phyloP scores from a whole-genome alignment of 2,113 vertebrate genomes.

The Herpetotheres cachinnans region DNA sequence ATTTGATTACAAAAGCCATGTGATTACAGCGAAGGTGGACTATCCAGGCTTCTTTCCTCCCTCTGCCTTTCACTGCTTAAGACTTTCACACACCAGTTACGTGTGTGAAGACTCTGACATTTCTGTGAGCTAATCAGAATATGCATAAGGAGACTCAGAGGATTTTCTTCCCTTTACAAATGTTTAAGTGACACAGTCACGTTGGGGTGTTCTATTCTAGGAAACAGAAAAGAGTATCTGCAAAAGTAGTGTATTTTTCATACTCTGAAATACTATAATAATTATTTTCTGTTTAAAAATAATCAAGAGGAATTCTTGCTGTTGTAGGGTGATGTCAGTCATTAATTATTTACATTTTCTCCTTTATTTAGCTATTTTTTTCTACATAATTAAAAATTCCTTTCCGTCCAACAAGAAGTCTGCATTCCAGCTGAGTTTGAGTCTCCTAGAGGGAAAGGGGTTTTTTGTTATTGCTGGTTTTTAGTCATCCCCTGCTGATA shows the following conservation, averaged over 20 bases:
- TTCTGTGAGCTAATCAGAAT: slow-evolving; percentile 28
- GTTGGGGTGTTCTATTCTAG: neutral
- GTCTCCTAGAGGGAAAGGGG: neutral
- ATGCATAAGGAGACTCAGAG: neutral
- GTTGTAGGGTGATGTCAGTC: neutral
- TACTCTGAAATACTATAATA: neutral
- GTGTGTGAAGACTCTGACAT: neutral
- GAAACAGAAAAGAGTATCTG: neutral
- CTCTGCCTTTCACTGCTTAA: neutral
- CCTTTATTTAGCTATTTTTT: slow-evolving; percentile 3
- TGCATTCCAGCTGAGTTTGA: slow-evolving; percentile 32
- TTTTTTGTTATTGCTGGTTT: slow-evolving; percentile 26
- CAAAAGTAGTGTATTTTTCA: neutral
- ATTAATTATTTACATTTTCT: slow-evolving; percentile 14
- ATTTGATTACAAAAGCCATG: neutral
- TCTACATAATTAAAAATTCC: slow-evolving; percentile 40
- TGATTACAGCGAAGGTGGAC: neutral
- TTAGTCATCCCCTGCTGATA: slow-evolving; percentile 44
- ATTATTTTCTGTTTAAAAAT: neutral
- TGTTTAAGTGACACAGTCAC: neutral
- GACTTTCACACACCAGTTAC: neutral
- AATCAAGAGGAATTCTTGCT: neutral
- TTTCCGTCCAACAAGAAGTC: neutral
- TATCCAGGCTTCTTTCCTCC: neutral
- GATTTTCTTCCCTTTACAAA: neutral